phyloP scores from a whole-genome alignment of 2,113 vertebrate species.

The Odobenus rosmarus region DNA sequence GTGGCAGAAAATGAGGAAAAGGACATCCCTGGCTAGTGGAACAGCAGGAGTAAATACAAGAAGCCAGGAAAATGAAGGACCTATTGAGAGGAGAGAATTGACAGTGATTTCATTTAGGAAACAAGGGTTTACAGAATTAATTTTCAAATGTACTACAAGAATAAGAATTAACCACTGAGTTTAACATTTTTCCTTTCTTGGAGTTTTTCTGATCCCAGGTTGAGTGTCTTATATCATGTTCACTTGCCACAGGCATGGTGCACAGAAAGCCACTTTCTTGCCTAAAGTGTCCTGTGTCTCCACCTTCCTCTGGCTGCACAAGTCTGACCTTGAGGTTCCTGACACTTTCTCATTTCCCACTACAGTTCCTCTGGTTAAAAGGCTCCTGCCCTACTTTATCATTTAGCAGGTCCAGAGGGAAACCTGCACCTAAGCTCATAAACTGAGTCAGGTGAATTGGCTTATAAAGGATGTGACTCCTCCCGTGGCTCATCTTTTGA shows the following conservation, averaged over 20 bases:
- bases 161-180: background rate
- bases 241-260: background rate
- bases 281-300: background rate
- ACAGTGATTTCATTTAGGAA: background rate
- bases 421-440: too few relatives aligned
- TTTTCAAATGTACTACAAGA: background rate
- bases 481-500: background rate
- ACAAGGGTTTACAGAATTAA: background rate
- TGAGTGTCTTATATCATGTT: background rate
- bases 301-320: background rate
- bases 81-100: background rate
- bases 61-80: background rate
- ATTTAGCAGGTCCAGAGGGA: background rate
- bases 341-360: background rate
- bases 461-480: background rate
- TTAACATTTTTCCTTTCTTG: background rate
- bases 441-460: background rate
- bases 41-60: background rate
- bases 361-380: background rate
- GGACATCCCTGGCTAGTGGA: background rate
- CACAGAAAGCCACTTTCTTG: background rate
- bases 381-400: rapidly evolving
- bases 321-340: background rate
- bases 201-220: background rate
- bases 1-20: background rate